These are phyloP conservation scores for Aurelia sp. DNA, from an alignment of 30 jellyfish, hydroid and myxozoan species.

Conservation along the genomic window DNA sequence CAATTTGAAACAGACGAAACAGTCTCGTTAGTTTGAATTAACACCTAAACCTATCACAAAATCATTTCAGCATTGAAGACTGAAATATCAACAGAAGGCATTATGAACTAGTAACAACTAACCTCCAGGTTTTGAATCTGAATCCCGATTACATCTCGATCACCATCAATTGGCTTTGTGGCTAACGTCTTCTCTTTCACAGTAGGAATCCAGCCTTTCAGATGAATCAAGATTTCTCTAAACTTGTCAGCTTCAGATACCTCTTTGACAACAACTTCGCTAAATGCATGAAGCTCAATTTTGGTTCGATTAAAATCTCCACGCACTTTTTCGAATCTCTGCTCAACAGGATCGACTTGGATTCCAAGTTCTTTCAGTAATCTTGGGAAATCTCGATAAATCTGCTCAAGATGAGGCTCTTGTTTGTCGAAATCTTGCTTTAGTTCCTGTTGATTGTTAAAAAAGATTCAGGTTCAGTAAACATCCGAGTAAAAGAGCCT, in stretches of 20 bases:
- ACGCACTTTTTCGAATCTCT: constrained; percentile 67
- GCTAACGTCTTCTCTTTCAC: constrained; percentile 60
- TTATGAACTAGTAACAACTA: background rate
- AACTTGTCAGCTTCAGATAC: constrained; percentile 72
- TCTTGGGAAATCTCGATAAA: constrained; percentile 70
- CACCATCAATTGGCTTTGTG: constrained; percentile 58
- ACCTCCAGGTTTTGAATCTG: constrained; percentile 77
- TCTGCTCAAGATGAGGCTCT: constrained; percentile 64
- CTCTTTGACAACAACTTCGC: constrained; percentile 44
- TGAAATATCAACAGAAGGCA: background rate
- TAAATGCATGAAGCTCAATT: constrained; percentile 55
- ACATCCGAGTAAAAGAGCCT: too few relatives aligned
- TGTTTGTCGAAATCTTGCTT: constrained; percentile 72
- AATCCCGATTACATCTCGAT: constrained; percentile 60
- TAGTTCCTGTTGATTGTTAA: constrained; percentile 49
- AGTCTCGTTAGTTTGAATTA: too few relatives aligned
- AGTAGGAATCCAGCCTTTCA: constrained; percentile 86
- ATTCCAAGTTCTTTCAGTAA: constrained; percentile 83
- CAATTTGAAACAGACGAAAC: too few relatives aligned
- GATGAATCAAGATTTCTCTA: constrained; percentile 54
- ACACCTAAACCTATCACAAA: too few relatives aligned
- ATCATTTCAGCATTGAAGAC: too few relatives aligned
- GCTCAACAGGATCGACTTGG: constrained; percentile 87
- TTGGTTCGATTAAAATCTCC: constrained; percentile 69
- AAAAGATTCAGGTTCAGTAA: too few relatives aligned